Conservation (phyloP, 2,113 vertebrate genomes). For the Pteronura brasiliensis region DNA sequence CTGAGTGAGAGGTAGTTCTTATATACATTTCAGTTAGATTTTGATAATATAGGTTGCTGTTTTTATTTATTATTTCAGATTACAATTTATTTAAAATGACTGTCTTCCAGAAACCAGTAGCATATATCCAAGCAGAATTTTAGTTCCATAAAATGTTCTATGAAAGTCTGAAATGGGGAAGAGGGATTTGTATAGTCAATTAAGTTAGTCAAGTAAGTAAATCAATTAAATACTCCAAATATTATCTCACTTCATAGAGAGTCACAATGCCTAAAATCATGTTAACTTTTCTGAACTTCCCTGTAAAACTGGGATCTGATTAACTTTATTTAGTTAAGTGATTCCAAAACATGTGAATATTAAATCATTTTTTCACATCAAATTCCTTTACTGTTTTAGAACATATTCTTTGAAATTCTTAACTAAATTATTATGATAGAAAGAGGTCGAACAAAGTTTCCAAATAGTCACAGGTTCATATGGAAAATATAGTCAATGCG, state of each 20-base stretch:
- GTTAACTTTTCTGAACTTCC: not conserved
- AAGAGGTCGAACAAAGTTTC: not conserved
- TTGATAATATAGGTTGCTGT: not conserved
- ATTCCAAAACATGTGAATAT: not conserved
- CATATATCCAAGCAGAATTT: not conserved
- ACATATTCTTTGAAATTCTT: not conserved
- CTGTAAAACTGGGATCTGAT: not conserved
- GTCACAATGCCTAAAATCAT: not conserved
- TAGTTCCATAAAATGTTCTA: not conserved
- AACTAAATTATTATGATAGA: not conserved
- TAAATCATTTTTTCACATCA: not conserved
- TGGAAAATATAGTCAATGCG: not conserved
- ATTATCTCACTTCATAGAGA: not conserved
- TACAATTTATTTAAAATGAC: not conserved
- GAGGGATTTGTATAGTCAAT: not conserved
- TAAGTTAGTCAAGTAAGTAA: too few species aligned
- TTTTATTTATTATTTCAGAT: not conserved
- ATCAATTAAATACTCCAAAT: slow-evolving; percentile 18
- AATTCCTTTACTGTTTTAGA: not conserved
- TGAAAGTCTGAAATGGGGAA: not conserved
- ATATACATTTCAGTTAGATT: not conserved
- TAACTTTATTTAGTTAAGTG: not conserved
- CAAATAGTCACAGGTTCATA: not conserved
- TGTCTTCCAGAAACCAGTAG: not conserved
- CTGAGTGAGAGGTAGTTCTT: not conserved